Percentiles rank a stretch among this genome's conserved stretches.
Evolutionary conservation across 2,888 invertebrate species (phyloP).

Genomic region (Lasioglossum zephyrum): DNA sequence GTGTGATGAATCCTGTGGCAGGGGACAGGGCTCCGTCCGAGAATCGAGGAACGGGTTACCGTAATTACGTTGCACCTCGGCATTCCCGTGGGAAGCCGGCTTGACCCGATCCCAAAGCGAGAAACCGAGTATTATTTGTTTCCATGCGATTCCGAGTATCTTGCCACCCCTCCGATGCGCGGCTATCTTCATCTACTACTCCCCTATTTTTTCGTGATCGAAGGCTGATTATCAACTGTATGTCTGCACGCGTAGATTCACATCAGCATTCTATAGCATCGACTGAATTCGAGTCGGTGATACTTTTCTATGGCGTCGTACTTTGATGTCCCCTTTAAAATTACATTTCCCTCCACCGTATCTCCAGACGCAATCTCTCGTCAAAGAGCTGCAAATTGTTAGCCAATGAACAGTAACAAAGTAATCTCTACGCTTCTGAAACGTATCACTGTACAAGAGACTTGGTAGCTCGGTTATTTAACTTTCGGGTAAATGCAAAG

Average conservation of each 20-base stretch:
- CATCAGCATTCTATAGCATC: neutral
- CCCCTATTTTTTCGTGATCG: neutral
- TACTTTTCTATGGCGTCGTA: neutral
- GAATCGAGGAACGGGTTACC: slow-evolving; percentile 42
- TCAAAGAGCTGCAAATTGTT: slow-evolving; percentile 1
- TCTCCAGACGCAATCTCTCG: slow-evolving; percentile 5
- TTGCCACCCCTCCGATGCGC: neutral
- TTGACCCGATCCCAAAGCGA: neutral
- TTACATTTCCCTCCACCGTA: neutral
- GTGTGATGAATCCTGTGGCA: slow-evolving; percentile 60
- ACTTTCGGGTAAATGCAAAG: neutral
- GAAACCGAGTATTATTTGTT: neutral
- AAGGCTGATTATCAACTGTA: neutral
- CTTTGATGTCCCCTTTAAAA: slow-evolving; percentile 2
- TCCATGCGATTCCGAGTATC: neutral
- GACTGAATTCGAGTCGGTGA: neutral
- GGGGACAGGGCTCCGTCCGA: slow-evolving; percentile 23
- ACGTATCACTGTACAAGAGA: neutral
- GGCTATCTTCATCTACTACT: neutral
- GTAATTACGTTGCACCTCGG: slow-evolving; percentile 51
- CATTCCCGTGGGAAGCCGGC: slow-evolving; percentile 20
- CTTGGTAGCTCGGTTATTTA: neutral
- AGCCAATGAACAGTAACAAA: neutral
- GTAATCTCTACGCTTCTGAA: neutral
- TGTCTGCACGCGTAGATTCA: neutral